Percentiles rank a stretch among this genome's conserved stretches.
Conservation (phyloP, 2,113 vertebrate species). For the Psilopsiagon aurifrons region DNA sequence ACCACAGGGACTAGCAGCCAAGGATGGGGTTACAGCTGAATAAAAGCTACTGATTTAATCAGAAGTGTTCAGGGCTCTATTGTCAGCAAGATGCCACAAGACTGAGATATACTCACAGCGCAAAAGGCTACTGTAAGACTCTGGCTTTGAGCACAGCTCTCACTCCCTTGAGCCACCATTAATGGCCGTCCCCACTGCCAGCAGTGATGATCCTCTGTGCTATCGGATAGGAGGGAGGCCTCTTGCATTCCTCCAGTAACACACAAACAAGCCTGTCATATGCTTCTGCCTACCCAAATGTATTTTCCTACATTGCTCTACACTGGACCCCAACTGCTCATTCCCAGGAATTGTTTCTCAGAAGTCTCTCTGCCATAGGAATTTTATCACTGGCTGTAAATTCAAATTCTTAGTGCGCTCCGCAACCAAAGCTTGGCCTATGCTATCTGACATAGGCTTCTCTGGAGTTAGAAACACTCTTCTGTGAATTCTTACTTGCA, state of each 20-base stretch:
- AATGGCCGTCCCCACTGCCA: background rate
- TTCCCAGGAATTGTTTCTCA: background rate
- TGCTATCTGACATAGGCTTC: fast-evolving
- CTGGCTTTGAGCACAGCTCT: background rate
- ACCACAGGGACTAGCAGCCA: background rate
- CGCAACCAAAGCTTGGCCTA: no score
- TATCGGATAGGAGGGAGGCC: background rate
- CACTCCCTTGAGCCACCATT: no score
- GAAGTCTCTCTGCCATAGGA: background rate
- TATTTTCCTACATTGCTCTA: background rate
- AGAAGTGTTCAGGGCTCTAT: background rate
- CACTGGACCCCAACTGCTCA: background rate
- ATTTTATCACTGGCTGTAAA: background rate
- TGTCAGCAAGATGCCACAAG: fast-evolving
- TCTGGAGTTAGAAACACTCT: background rate
- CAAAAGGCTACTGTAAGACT: background rate
- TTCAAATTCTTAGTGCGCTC: background rate
- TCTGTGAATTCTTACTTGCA: background rate
- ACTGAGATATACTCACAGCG: fast-evolving
- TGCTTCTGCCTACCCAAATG: fast-evolving
- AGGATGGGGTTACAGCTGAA: background rate
- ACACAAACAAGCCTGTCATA: background rate
- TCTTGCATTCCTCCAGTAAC: background rate
- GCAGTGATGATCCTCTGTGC: fast-evolving
- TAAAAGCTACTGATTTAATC: background rate